Evolutionary conservation across 2,113 vertebrate species (phyloP).

Genomic region (Neopipo cinnamomea): DNA sequence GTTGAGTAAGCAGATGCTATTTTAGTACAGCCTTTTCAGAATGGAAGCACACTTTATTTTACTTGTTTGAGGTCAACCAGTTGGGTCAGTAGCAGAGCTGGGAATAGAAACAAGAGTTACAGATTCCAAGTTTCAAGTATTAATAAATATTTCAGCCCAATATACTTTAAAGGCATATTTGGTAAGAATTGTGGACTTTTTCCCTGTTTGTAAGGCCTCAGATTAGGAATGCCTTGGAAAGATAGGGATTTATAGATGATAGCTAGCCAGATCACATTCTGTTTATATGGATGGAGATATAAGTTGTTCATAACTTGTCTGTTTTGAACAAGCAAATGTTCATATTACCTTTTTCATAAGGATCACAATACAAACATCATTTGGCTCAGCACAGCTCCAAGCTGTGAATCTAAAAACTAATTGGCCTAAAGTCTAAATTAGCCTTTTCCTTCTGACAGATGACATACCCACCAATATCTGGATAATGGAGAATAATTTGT

Average conservation of each 20-base stretch:
- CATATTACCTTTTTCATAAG: neutral
- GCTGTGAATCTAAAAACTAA: neutral
- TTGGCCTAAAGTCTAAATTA: neutral
- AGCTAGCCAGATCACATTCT: neutral
- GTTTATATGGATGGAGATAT: neutral
- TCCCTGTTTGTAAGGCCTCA: neutral
- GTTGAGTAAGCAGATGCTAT: slow-evolving; percentile 31
- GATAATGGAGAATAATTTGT: neutral
- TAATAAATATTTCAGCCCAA: slow-evolving; percentile 42
- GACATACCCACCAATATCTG: neutral
- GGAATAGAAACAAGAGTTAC: slow-evolving; percentile 9
- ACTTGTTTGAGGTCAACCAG: neutral
- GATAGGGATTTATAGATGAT: neutral
- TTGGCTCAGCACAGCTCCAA: neutral
- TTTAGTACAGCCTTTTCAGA: slow-evolving; percentile 38
- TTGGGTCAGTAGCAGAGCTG: slow-evolving; percentile 12
- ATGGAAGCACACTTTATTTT: slow-evolving; percentile 9
- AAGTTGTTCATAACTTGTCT: neutral
- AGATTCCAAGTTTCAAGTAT: slow-evolving; percentile 41
- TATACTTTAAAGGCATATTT: slow-evolving; percentile 48
- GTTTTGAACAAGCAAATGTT: neutral
- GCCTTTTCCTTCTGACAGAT: neutral
- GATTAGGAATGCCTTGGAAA: neutral
- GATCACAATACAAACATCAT: neutral
- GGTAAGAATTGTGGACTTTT: neutral